Evolutionary conservation across 2,888 invertebrate species (phyloP).

Genomic region (Hymenopus coronatus): DNA sequence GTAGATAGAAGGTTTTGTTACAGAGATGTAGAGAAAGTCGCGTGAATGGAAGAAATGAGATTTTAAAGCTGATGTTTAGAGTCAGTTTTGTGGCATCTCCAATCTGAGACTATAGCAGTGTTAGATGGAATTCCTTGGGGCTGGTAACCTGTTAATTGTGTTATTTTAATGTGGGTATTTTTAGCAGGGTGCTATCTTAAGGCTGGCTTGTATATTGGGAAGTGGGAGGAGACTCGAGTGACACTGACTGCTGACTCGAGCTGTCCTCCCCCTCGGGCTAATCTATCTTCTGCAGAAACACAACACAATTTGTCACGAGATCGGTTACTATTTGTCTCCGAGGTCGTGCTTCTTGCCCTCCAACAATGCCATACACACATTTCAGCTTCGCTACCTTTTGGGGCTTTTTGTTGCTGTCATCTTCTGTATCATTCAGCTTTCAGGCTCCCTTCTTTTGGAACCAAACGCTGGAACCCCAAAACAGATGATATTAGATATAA

Average conservation of each 20-base stretch:
- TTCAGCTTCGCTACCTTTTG: not conserved
- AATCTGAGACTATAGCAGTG: too few relatives aligned
- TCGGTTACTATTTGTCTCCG: not conserved
- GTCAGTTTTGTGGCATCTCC: too few relatives aligned
- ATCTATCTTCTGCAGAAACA: constrained; percentile 3
- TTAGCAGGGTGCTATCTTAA: not conserved
- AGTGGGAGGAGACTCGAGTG: not conserved
- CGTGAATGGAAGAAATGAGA: too few relatives aligned
- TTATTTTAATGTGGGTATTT: not conserved
- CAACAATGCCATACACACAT: not conserved
- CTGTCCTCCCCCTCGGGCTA: not conserved
- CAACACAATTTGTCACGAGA: constrained; percentile 5
- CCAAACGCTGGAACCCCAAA: not conserved
- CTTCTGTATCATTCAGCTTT: too few relatives aligned
- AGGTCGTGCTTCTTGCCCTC: too few relatives aligned
- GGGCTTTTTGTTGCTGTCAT: not conserved
- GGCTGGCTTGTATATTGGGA: not conserved
- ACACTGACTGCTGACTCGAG: constrained; percentile 20
- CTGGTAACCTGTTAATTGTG: too few relatives aligned
- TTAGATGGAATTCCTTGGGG: too few relatives aligned
- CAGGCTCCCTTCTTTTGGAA: too few relatives aligned
- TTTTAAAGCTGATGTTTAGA: too few relatives aligned
- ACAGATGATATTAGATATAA: too few relatives aligned
- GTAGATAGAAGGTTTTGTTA: too few relatives aligned
- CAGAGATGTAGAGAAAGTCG: too few relatives aligned